phyloP scores from a whole-genome alignment of 2,797 vertebrate genomes.

The Notamacropus eugenii region DNA sequence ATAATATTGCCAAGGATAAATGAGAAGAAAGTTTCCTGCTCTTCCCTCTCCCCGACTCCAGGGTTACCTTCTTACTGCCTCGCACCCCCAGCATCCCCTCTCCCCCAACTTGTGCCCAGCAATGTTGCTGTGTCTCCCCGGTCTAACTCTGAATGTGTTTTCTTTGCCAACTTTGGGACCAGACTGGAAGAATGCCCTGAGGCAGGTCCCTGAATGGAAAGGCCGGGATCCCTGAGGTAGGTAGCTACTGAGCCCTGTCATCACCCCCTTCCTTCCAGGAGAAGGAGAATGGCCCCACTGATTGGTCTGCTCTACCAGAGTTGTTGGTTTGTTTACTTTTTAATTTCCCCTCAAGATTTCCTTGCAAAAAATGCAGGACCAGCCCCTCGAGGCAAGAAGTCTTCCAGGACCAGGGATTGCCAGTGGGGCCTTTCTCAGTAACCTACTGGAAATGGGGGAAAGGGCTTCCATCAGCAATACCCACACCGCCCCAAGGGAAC shows the following conservation, averaged over 20 bases:
- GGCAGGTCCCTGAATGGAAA: neutral
- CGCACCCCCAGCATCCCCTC: neutral
- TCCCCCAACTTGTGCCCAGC: neutral
- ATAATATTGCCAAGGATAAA: neutral
- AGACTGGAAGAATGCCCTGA: neutral
- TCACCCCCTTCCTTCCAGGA: neutral
- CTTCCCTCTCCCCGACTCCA: neutral
- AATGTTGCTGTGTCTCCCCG: neutral
- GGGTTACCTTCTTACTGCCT: neutral
- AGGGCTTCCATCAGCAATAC: neutral
- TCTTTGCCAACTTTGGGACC: neutral
- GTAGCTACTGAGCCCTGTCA: neutral
- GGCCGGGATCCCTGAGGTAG: accelerated
- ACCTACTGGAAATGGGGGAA: neutral
- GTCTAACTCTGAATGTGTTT: neutral
- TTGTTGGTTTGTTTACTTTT: neutral
- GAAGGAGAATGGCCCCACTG: neutral
- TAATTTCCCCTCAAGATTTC: neutral
- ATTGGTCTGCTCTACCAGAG: neutral
- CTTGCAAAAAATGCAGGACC: neutral
- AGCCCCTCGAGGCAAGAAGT: neutral
- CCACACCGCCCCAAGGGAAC: neutral
- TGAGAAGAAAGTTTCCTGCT: neutral
- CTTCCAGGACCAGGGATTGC: neutral
- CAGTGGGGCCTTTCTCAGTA: neutral